Conservation (phyloP, 2,888 invertebrate genomes). For the Lepidonotus clava region DNA sequence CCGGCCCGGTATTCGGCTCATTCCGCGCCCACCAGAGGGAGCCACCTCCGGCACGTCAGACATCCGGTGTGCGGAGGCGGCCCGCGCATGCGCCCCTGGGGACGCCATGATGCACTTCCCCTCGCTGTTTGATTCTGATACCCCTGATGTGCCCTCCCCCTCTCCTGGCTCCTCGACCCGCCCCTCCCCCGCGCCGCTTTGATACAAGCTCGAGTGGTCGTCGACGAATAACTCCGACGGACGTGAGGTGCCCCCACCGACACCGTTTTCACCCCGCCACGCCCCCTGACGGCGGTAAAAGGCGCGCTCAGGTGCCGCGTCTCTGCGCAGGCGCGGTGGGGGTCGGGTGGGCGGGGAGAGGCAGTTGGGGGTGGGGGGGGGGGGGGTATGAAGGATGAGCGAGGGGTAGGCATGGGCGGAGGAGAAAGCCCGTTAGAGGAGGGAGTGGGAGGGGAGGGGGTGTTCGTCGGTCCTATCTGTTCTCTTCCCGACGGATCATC, state of each 20-base stretch:
- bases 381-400: too few species aligned
- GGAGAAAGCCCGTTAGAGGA: too few species aligned
- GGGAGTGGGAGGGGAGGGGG: too few species aligned
- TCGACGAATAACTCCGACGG: neutral
- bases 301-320: too few species aligned
- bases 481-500: too few species aligned
- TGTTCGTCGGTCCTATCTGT: too few species aligned
- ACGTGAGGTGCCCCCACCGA: neutral
- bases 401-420: too few species aligned
- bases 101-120: neutral
- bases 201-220: conserved; percentile 9
- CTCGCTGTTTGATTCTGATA: neutral
- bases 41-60: neutral
- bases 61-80: neutral
- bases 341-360: neutral
- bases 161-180: too few species aligned
- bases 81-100: neutral
- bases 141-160: neutral
- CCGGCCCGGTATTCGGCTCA: conserved; percentile 5
- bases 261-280: neutral
- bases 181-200: neutral
- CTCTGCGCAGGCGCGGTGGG: too few species aligned
- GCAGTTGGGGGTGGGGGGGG: neutral
- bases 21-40: neutral
- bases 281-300: neutral